Percentiles rank a stretch among this genome's conserved stretches.
phyloP scores from a whole-genome alignment of 2,797 vertebrate genomes.

The Poeciliopsis paucimaculata region DNA sequence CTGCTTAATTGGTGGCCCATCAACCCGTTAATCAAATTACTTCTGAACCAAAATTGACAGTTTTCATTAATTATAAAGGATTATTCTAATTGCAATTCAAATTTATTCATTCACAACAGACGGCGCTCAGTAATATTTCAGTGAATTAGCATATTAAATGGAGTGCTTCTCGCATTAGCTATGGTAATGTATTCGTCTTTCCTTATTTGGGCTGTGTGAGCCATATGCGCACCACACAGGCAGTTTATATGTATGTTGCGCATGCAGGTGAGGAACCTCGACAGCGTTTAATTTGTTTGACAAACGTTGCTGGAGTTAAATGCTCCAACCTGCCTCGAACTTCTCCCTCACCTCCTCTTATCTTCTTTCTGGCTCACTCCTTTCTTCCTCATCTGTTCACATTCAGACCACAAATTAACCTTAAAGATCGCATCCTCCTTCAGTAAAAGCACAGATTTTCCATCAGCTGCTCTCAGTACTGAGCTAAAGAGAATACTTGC shows the following conservation, averaged over 20 bases:
- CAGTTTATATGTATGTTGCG: conserved; percentile 46
- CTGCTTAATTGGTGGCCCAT: conserved; percentile 90
- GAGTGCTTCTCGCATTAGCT: conserved; percentile 96
- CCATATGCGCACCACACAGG: conserved; percentile 65
- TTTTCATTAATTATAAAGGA: conserved; percentile 99
- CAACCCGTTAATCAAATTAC: conserved; percentile 99
- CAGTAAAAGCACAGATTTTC: conserved; percentile 2
- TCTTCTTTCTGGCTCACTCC: conserved; percentile 6
- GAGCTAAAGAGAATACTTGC: background rate
- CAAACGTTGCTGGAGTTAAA: conserved; percentile 88
- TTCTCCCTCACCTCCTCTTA: conserved; percentile 70
- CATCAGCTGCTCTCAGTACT: background rate
- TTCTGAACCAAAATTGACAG: conserved; percentile 99
- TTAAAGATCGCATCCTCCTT: conserved; percentile 4
- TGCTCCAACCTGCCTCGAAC: conserved; percentile 79
- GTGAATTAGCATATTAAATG: conserved; percentile 99
- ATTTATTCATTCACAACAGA: conserved; percentile 99
- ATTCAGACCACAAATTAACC: conserved; percentile 23
- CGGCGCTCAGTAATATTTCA: conserved; percentile 99
- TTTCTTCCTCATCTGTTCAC: conserved; percentile 15
- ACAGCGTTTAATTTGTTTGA: conserved; percentile 97
- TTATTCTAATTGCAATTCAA: conserved; percentile 99
- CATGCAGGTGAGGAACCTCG: conserved; percentile 93
- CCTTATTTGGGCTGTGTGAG: conserved; percentile 88
- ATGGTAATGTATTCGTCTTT: conserved; percentile 98